Conservation (phyloP, 2,113 vertebrate species). For the Serilophus lunatus region DNA sequence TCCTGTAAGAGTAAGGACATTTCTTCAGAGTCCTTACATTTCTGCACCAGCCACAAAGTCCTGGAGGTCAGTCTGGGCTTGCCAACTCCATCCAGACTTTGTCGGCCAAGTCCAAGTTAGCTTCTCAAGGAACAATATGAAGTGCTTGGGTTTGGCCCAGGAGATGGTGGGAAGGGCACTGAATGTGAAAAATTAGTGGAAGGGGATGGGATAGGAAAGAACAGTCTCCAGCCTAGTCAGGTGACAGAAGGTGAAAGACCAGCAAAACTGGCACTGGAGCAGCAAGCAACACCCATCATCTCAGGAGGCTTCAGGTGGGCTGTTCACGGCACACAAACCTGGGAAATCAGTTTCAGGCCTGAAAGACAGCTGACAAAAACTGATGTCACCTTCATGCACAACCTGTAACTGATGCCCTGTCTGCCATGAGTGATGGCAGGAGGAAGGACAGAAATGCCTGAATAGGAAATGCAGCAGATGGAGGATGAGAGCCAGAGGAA, state of each 20-base stretch:
- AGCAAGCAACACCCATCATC: background rate
- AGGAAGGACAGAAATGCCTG: background rate
- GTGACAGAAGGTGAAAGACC: background rate
- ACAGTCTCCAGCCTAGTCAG: background rate
- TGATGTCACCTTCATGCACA: background rate
- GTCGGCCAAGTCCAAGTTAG: background rate
- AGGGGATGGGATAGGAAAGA: background rate
- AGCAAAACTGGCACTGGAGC: background rate
- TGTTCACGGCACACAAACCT: background rate
- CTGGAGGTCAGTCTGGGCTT: background rate
- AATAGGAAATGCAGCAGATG: background rate
- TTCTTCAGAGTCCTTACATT: background rate
- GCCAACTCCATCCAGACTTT: background rate
- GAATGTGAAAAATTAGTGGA: background rate
- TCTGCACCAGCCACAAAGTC: background rate
- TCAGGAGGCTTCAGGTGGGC: background rate
- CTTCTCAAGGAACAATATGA: background rate
- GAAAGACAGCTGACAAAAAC: background rate
- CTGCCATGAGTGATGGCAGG: background rate
- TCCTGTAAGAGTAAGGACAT: slow-evolving; percentile 60
- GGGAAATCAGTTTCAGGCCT: background rate
- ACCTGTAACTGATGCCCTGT: background rate
- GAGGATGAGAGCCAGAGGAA: background rate
- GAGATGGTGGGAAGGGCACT: background rate
- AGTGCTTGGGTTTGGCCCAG: background rate